Evolutionary conservation across 2,113 vertebrate genomes (phyloP).

Genomic region (Atherinomorus stipes): DNA sequence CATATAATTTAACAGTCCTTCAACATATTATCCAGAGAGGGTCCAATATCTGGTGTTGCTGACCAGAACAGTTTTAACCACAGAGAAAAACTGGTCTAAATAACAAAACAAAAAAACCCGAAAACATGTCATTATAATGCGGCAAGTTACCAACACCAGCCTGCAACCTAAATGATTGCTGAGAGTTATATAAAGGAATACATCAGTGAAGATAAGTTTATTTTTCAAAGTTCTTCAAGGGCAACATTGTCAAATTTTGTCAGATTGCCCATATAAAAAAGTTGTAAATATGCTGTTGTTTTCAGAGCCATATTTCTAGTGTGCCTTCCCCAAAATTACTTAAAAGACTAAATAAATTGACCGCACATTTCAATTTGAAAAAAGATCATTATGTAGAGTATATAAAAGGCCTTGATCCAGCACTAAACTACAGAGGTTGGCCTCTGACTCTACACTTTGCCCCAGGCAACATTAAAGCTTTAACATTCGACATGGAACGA

Average conservation of each 20-base stretch:
- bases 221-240: no score
- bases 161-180: no score
- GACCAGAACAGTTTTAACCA: neutral
- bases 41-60: neutral
- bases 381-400: constrained; percentile 13
- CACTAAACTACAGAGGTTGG: neutral
- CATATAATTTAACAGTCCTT: no score
- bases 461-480: constrained; percentile 11
- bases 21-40: neutral
- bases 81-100: neutral
- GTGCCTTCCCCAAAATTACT: neutral
- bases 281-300: neutral
- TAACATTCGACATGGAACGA: constrained; percentile 32
- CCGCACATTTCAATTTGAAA: neutral
- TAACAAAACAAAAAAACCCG: neutral
- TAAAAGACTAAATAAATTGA: neutral
- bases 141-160: neutral
- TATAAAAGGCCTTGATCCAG: constrained; percentile 34
- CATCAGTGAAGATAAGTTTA: no score
- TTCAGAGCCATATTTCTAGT: neutral
- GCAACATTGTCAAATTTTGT: no score
- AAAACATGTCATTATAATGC: neutral
- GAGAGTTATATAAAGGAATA: no score
- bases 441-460: neutral
- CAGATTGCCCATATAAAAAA: neutral